A percentile compares a stretch with the other conserved stretches of the same genome.
Conservation (phyloP, 53 echinoderm and acorn worm species). For the Zoroaster sp. region DNA sequence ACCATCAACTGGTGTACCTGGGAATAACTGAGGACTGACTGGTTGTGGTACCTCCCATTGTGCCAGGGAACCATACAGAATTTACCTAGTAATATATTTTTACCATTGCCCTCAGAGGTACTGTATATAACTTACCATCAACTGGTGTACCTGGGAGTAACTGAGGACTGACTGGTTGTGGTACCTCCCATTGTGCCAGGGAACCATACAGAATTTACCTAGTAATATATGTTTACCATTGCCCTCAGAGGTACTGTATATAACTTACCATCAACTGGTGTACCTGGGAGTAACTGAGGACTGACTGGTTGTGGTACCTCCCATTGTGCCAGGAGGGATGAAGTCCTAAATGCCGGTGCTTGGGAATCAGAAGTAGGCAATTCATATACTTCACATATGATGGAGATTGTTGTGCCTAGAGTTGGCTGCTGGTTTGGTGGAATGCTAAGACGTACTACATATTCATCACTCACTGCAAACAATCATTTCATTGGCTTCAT, state of each 20-base stretch:
- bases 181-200: neutral
- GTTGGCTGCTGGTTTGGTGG: conserved; percentile 67
- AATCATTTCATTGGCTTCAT: neutral
- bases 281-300: neutral
- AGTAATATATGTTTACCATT: neutral
- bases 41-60: conserved; percentile 3
- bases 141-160: neutral
- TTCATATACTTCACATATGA: conserved; percentile 82
- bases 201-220: neutral
- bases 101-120: too few species aligned
- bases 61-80: neutral
- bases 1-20: conserved; percentile 15
- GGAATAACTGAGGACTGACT: neutral
- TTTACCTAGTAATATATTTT: neutral
- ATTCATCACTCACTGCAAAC: conserved; percentile 73
- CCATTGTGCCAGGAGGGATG: neutral
- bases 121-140: conserved; percentile 18
- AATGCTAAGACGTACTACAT: conserved; percentile 71
- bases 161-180: neutral
- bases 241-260: too few species aligned
- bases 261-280: conserved; percentile 31
- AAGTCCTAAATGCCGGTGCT: neutral
- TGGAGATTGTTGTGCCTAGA: conserved; percentile 64
- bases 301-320: neutral
- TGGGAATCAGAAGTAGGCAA: conserved; percentile 8